Evolutionary conservation across 1,140 invertebrate genomes (phyloP), one percentile per base, ranked within the genome.

Genomic region (Planococcus citri): DNA sequence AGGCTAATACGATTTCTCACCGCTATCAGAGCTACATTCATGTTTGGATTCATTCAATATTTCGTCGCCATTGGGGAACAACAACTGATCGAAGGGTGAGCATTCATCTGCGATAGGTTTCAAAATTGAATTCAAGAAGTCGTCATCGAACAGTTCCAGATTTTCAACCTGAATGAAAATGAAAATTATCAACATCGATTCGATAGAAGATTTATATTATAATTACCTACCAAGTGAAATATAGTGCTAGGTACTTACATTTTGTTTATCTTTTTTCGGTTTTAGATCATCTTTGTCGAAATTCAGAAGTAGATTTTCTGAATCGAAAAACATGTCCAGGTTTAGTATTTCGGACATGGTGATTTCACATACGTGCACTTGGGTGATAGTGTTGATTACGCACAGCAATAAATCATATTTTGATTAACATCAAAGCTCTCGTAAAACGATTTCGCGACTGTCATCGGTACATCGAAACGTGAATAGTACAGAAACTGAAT

Each of bases 1-100:
- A 10, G 25, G 25, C 17, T 25, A 64, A 64, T 64, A 1, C 3
- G 17, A 64, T 17, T 64, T 25, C 41, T 25, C 6, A 64, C 60
- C 60, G 17, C 60, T 64, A 64, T 64, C 60, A 21, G 60, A 64
- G 20, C 60, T 64, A 21, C 60, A 64, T 64, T 64, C 51, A 22
- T 22, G 17, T n/a, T 6, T 21, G 6, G 25, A 9, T 10, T 24
- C 60, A 25, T 64, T 64, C 6, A 64, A 9, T 9, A 64, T 6
- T 24, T 17, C 60, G 24, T 17, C 24, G 24, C 60, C 22, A 17
- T 27, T 27, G 6, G 22, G 10, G n/a, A n/a, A n/a, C 8, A 64
- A 17, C 4, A 64, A 64, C 9, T 27, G 21, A 64, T 64, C 60
- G 25, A 64, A n/a, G n/a, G 6, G 3, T 24, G 20, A 64, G 60